Evolutionary conservation across 2,888 invertebrate genomes (phyloP).

Genomic region (Synergus itoensis): DNA sequence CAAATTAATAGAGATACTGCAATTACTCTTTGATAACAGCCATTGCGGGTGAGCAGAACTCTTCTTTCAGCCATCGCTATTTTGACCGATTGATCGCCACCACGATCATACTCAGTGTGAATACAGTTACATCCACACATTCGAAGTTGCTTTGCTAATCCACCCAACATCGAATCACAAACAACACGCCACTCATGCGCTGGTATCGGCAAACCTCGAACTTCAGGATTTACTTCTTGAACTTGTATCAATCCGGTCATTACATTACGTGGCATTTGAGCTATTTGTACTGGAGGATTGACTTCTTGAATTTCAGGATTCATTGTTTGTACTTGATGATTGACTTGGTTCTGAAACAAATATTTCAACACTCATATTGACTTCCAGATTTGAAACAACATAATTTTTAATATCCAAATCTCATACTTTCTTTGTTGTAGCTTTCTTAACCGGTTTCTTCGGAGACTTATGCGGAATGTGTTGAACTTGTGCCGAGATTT

Average conservation of each 20-base stretch:
- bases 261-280: not conserved
- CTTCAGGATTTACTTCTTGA: constrained; percentile 6
- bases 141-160: constrained; percentile 82
- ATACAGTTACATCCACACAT: constrained; percentile 83
- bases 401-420: constrained; percentile 3
- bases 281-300: not conserved
- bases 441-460: constrained; percentile 78
- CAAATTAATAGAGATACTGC: not conserved
- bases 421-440: constrained; percentile 51
- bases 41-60: constrained; percentile 81
- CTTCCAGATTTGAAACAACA: not conserved
- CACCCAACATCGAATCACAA: constrained; percentile 82
- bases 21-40: constrained; percentile 76
- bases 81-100: constrained; percentile 79
- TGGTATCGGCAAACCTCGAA: constrained; percentile 40
- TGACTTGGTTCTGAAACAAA: constrained; percentile 3
- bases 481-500: constrained; percentile 81
- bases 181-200: constrained; percentile 76
- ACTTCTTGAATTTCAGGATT: constrained; percentile 5
- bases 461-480: constrained; percentile 74
- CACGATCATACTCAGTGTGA: constrained; percentile 78
- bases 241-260: constrained; percentile 3
- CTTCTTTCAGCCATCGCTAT: constrained; percentile 79
- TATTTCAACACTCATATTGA: not conserved
- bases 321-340: not conserved